Percentiles rank a stretch among this genome's conserved stretches.
phyloP scores from a whole-genome alignment of 2,888 invertebrate species.

The Sarcophaga variegata region DNA sequence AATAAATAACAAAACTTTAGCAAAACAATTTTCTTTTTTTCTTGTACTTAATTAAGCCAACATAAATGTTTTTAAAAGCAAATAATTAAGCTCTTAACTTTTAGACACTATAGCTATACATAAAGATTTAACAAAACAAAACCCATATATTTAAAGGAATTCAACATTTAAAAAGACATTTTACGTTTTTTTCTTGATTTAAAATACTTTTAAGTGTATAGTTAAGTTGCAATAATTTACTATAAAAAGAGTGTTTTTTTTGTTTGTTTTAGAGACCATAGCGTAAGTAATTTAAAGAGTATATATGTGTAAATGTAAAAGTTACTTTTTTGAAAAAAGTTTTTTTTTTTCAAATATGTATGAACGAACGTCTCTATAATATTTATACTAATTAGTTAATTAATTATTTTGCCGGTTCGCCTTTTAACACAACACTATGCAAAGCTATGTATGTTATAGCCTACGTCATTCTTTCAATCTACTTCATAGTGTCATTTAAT shows the following conservation, averaged over 20 bases:
- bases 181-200: neutral
- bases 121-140: slow-evolving; percentile 20
- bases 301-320: neutral
- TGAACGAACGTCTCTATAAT: slow-evolving; percentile 43
- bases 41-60: slow-evolving; percentile 52
- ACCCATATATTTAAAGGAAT: slow-evolving; percentile 10
- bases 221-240: slow-evolving; percentile 40
- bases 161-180: slow-evolving; percentile 34
- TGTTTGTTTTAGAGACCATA: slow-evolving; percentile 13
- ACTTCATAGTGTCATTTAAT: too few relatives aligned
- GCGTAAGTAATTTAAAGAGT: too few relatives aligned
- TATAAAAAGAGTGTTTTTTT: slow-evolving; percentile 50
- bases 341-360: slow-evolving; percentile 17
- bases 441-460: slow-evolving; percentile 22
- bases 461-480: slow-evolving; percentile 26
- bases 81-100: slow-evolving; percentile 18
- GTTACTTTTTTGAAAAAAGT: slow-evolving; percentile 52
- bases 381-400: slow-evolving; percentile 44
- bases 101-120: neutral
- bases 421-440: slow-evolving; percentile 6
- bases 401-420: neutral
- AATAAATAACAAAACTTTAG: slow-evolving; percentile 64
- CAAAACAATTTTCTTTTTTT: slow-evolving; percentile 48
- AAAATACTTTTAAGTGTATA: neutral
- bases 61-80: slow-evolving; percentile 38